phyloP scores from a whole-genome alignment of 2,797 vertebrate species.

The Phrynocephalus forsythii region DNA sequence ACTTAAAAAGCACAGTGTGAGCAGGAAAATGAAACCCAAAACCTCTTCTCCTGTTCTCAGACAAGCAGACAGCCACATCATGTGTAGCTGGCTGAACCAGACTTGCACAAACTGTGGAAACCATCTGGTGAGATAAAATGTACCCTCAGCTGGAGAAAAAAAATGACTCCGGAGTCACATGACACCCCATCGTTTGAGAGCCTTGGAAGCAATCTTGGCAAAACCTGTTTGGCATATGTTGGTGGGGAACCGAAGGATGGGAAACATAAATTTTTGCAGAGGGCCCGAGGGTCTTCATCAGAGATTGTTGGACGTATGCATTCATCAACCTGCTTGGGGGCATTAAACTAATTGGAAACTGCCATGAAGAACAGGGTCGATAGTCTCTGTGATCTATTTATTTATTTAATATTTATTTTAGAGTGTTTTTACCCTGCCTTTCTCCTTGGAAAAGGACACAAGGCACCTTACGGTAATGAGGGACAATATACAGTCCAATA shows the following conservation, averaged over 20 bases:
- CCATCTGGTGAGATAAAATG: slow-evolving; percentile 69
- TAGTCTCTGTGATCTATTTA: background rate
- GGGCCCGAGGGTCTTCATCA: slow-evolving; percentile 54
- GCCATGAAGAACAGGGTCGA: slow-evolving; percentile 13
- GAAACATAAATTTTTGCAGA: slow-evolving; percentile 67
- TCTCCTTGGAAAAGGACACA: too few relatives aligned
- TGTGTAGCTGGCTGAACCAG: slow-evolving; percentile 73
- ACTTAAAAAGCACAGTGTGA: slow-evolving; percentile 62
- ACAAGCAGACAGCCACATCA: slow-evolving; percentile 67
- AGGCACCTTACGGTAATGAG: too few relatives aligned
- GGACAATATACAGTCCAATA: too few relatives aligned
- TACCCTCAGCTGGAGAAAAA: slow-evolving; percentile 70
- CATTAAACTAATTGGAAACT: accelerated
- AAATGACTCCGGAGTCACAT: slow-evolving; percentile 75
- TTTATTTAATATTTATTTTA: too few relatives aligned
- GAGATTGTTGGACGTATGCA: slow-evolving; percentile 46
- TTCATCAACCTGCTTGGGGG: slow-evolving; percentile 29
- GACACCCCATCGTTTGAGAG: slow-evolving; percentile 54
- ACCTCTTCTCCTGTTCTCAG: slow-evolving; percentile 52
- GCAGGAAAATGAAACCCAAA: slow-evolving; percentile 71
- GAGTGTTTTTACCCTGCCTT: too few relatives aligned
- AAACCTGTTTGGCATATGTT: slow-evolving; percentile 59
- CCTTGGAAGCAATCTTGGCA: slow-evolving; percentile 62
- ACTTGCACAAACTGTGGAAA: slow-evolving; percentile 70
- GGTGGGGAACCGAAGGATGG: slow-evolving; percentile 62